Conservation (phyloP, 1,140 invertebrate genomes). For the Idris sp. region DNA sequence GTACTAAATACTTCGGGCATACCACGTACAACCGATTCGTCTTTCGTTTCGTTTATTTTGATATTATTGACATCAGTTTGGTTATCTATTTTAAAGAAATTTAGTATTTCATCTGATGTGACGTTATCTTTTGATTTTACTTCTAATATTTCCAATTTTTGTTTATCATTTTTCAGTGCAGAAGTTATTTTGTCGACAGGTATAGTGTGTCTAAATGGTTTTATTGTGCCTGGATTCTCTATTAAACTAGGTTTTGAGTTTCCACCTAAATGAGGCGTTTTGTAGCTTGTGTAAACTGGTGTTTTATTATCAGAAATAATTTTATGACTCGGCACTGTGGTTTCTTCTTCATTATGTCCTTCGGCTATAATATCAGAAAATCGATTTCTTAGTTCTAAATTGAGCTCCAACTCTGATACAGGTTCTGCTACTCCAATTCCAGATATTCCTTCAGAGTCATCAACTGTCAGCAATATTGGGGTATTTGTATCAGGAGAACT, state of each 20-base stretch:
- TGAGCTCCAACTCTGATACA: conserved; percentile 69
- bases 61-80: not conserved
- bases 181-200: conserved; percentile 83
- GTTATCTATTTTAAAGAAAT: not conserved
- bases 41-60: conserved; percentile 16
- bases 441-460: conserved; percentile 47
- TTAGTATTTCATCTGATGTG: not conserved
- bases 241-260: conserved; percentile 68
- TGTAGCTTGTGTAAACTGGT: conserved; percentile 84
- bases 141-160: not conserved
- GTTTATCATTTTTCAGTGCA: conserved; percentile 28
- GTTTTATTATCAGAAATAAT: conserved; percentile 45
- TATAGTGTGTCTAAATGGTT: conserved; percentile 80
- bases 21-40: conserved; percentile 38
- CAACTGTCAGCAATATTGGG: conserved; percentile 23
- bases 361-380: conserved; percentile 63
- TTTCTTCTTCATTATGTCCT: conserved; percentile 35
- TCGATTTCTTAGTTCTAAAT: conserved; percentile 69
- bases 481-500: conserved; percentile 13
- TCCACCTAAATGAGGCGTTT: conserved; percentile 79
- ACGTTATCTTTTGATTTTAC: not conserved
- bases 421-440: conserved; percentile 73
- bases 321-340: conserved; percentile 42
- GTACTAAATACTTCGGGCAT: conserved; percentile 29
- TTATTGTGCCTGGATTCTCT: conserved; percentile 69